Percentiles rank a stretch among this genome's conserved stretches.
Evolutionary conservation across 2,797 vertebrate species (phyloP).

Genomic region (Enteromius argenteus): DNA sequence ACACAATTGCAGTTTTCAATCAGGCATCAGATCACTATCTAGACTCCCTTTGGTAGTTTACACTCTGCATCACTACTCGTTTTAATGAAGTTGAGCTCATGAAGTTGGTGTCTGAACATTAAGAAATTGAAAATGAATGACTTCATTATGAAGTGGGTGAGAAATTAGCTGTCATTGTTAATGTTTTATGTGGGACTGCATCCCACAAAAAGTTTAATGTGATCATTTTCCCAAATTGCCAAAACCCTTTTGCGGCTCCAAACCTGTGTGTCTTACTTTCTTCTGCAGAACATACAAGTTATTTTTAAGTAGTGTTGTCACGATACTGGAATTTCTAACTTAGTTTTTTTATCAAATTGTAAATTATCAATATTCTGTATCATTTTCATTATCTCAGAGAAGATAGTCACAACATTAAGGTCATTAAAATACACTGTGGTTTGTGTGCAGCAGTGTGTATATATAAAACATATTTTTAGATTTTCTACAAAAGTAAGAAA

Average conservation of each 20-base stretch:
- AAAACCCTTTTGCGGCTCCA: background rate
- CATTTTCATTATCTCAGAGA: background rate
- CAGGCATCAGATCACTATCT: background rate
- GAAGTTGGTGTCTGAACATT: background rate
- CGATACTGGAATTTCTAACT: background rate
- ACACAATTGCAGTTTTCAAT: background rate
- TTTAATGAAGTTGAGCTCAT: conserved; percentile 1
- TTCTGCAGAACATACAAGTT: background rate
- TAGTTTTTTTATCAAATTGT: no score
- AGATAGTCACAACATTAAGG: background rate
- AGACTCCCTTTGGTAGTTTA: conserved; percentile 20
- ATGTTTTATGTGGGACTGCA: background rate
- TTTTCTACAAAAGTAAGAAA: background rate
- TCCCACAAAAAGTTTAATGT: background rate
- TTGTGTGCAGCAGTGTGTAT: background rate
- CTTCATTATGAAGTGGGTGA: background rate
- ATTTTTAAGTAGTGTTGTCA: background rate
- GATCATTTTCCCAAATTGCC: background rate
- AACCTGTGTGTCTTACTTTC: background rate
- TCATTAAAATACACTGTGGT: background rate
- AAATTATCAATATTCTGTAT: background rate
- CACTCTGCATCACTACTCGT: background rate
- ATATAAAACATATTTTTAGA: no score
- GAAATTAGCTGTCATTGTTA: conserved; percentile 1
- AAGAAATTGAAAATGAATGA: conserved; percentile 6